Percentiles rank a stretch among this genome's conserved stretches.
These are phyloP conservation scores for Wasmannia auropunctata DNA, from an alignment of 1,140 invertebrate genomes.

Conservation along the genomic window DNA sequence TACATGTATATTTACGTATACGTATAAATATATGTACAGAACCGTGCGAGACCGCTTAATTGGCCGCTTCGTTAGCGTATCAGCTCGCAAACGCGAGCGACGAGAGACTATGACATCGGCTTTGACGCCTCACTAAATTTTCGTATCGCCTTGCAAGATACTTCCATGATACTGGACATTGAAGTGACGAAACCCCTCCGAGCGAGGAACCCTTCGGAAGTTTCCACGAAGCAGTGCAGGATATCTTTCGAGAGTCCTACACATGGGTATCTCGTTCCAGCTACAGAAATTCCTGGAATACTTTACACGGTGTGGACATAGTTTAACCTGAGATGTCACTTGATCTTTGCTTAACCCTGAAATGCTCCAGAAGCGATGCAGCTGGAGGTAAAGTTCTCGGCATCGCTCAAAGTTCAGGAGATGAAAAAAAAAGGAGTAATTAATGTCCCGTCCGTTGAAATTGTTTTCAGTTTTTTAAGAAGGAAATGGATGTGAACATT, in stretches of 20 bases:
- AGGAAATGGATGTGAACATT: not conserved
- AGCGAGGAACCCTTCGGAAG: not conserved
- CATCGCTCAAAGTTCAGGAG: not conserved
- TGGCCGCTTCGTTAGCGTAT: conserved; percentile 17
- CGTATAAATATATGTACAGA: not conserved
- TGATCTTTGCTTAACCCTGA: not conserved
- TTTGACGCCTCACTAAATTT: not conserved
- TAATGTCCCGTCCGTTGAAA: not conserved
- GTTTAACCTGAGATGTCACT: not conserved
- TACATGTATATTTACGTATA: not conserved
- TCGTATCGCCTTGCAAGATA: not conserved
- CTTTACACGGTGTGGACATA: not conserved
- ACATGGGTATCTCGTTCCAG: not conserved
- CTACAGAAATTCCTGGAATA: not conserved
- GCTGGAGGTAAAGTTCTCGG: not conserved
- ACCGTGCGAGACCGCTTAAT: conserved; percentile 17
- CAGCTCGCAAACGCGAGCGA: not conserved
- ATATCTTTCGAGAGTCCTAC: not conserved
- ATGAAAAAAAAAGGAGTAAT: not conserved
- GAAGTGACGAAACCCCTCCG: not conserved
- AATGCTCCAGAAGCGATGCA: not conserved
- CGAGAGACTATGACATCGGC: not conserved
- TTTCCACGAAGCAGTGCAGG: not conserved
- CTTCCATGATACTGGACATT: not conserved
- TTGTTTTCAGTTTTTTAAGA: not conserved